phyloP scores from a whole-genome alignment of 1,140 invertebrate genomes.

The Drosophila leontia region DNA sequence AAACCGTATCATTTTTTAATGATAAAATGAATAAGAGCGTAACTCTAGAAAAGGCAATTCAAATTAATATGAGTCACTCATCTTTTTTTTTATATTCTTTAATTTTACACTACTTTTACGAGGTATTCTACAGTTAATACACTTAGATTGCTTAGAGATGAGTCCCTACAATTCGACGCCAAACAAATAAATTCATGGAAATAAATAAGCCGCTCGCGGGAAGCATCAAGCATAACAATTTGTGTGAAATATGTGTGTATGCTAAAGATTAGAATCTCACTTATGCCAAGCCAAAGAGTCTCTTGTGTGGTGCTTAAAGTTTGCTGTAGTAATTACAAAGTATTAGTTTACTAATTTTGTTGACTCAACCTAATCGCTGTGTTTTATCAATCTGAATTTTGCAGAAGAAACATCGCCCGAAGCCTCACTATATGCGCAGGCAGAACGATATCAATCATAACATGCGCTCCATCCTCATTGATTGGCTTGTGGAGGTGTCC shows the following conservation, averaged over 20 bases:
- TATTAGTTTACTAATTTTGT: slow-evolving; percentile 2
- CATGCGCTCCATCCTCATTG: slow-evolving; percentile 96
- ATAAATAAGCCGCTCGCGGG: slow-evolving; percentile 9
- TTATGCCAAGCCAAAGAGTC: background rate
- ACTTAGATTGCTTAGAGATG: background rate
- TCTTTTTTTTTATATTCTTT: no score
- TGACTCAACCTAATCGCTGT: slow-evolving; percentile 12
- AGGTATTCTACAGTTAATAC: background rate
- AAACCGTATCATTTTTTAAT: no score
- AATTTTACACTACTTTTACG: background rate
- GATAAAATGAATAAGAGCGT: no score
- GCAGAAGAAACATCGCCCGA: slow-evolving; percentile 88
- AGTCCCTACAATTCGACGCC: background rate
- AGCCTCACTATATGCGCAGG: slow-evolving; percentile 96
- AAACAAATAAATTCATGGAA: slow-evolving; percentile 31
- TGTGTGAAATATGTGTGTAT: slow-evolving; percentile 6
- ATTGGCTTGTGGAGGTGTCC: slow-evolving; percentile 97
- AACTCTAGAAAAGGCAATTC: no score
- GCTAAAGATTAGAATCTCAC: slow-evolving; percentile 13
- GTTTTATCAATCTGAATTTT: slow-evolving; percentile 12
- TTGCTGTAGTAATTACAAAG: slow-evolving; percentile 21
- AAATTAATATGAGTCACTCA: no score
- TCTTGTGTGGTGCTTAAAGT: slow-evolving; percentile 5
- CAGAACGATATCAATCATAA: slow-evolving; percentile 94
- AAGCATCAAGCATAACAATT: slow-evolving; percentile 17